Percentiles rank a stretch among this genome's conserved stretches.
These are phyloP conservation scores for Mus caroli DNA, from an alignment of 2,797 vertebrate species.

Conservation along the genomic window DNA sequence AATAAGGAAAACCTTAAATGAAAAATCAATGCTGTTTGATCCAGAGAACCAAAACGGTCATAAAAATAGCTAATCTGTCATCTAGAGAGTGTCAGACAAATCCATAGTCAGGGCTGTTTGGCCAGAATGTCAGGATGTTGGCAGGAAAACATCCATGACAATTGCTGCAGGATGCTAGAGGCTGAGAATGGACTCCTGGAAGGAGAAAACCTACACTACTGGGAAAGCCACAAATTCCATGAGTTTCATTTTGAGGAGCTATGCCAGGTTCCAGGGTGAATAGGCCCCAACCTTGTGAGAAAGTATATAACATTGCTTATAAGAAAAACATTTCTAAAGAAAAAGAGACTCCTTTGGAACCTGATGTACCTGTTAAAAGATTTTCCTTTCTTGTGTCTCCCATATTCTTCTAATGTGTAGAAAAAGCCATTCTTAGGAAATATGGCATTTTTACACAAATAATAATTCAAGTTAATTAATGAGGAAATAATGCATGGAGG, in stretches of 20 bases:
- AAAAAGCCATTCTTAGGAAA: rapidly evolving
- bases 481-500: background rate
- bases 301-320: background rate
- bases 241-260: background rate
- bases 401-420: background rate
- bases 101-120: background rate
- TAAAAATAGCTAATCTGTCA: background rate
- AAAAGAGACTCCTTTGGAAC: background rate
- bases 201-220: background rate
- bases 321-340: background rate
- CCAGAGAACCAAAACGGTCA: background rate
- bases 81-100: background rate
- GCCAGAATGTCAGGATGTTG: no score
- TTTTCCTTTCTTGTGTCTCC: background rate
- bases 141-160: background rate
- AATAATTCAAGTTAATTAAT: background rate
- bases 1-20: background rate
- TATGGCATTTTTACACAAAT: background rate
- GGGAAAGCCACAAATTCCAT: no score
- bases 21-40: background rate
- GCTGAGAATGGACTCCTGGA: background rate
- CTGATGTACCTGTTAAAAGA: background rate
- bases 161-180: background rate
- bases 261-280: background rate
- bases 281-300: background rate